Evolutionary conservation across 2,113 vertebrate genomes (phyloP), one percentile per base, ranked within the genome.

Genomic region (Microcebus griseorufus): DNA sequence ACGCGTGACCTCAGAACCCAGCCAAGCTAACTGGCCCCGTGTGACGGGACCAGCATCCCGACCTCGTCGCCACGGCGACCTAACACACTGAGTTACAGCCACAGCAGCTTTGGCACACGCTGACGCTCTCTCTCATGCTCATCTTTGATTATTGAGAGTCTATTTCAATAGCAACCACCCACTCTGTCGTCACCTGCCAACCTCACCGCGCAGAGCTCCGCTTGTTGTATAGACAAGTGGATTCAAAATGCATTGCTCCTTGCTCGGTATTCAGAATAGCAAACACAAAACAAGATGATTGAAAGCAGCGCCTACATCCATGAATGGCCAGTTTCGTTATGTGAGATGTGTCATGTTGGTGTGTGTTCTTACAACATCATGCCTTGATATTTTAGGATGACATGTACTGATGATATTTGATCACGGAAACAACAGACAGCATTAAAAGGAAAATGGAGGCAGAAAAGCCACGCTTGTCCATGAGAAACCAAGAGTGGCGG

Each of bases 401-500:
- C 16, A 11, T 3, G 3, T 11, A 9, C 1, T 9, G 37, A 23
- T 20, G 9, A 64, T 58, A 6, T n/a, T 6, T 23, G 55, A 48
- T 42, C 4, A 23, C 22, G 79, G 23, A 87, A 45, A 53, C 4
- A 9, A 25, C 39, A 22, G 7, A 7, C 9, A 2, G 2, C 0
- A 7, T 65, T 16, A 12, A 34, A 34, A 22, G 22, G 51, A 48
- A 37, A 76, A 7, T 2, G 32, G 8, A 22, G 2, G 2, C 3
- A 20, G 51, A 10, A 39, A 32, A 22, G 22, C 6, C 4, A 0
- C 3, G 9, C 9, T 45, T 12, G 0, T 22, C 34, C 8, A 0
- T 2, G 23, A 51, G 34, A 9, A 0, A 6, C 22, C 22, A 0
- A 1, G 58, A 29, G 48, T 6, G 34, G 37, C 0, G 1, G 60